Percentiles rank a stretch among this genome's conserved stretches.
Conservation (phyloP, 1,140 invertebrate genomes). For the Ceratina japonica region DNA sequence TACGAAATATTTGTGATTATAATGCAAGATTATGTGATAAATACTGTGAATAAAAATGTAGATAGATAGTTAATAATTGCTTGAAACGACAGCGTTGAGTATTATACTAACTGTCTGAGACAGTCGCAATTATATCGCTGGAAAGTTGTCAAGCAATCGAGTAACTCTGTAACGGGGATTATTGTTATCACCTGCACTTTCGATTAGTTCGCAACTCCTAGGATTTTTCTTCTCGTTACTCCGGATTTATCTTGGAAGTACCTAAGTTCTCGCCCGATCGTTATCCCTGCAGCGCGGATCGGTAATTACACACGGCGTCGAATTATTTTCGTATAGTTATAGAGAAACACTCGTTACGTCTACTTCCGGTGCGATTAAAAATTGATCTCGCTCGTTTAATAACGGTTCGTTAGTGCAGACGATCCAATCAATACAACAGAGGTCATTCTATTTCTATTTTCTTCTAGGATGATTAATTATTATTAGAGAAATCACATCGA, state of each 20-base stretch:
- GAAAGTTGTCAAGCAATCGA: constrained; percentile 21
- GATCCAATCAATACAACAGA: neutral
- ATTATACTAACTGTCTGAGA: too few relatives aligned
- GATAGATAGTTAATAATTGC: neutral
- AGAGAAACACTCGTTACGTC: constrained; percentile 16
- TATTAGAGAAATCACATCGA: too few relatives aligned
- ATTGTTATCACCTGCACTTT: neutral
- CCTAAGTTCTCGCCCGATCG: neutral
- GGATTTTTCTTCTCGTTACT: constrained; percentile 8
- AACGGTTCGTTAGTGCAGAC: neutral
- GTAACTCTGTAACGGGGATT: constrained; percentile 8
- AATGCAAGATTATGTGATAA: too few relatives aligned
- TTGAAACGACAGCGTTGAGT: too few relatives aligned
- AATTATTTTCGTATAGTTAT: neutral
- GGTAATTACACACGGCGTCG: constrained; percentile 3
- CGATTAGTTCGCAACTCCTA: neutral
- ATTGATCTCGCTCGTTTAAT: neutral
- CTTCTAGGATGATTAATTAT: too few relatives aligned
- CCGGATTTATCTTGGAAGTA: neutral
- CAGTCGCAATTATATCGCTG: neutral
- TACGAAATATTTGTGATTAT: too few relatives aligned
- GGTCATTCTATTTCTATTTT: too few relatives aligned
- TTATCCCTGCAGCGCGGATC: constrained; percentile 10
- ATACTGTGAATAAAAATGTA: too few relatives aligned
- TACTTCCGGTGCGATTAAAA: neutral